phyloP scores from a whole-genome alignment of 2,113 vertebrate species.

The Probosciger aterrimus region DNA sequence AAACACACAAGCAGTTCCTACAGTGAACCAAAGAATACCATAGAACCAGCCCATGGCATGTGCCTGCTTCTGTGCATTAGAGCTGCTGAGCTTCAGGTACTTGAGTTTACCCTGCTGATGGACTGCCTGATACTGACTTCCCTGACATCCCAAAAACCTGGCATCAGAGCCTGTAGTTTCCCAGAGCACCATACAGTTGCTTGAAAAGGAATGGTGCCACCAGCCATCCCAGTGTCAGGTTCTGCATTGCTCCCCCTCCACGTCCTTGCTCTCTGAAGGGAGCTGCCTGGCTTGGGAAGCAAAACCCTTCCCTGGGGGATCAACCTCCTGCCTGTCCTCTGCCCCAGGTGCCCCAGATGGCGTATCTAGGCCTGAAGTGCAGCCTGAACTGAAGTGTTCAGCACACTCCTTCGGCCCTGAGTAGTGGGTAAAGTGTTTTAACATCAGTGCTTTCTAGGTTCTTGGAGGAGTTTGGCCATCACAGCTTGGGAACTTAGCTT shows the following conservation, averaged over 20 bases:
- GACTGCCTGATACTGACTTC: neutral
- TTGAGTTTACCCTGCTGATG: neutral
- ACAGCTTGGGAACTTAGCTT: neutral
- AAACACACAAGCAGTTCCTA: neutral
- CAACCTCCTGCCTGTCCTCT: neutral
- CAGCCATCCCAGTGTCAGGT: neutral
- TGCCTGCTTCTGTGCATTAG: neutral
- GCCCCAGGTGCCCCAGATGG: neutral
- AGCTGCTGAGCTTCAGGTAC: neutral
- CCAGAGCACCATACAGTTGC: neutral
- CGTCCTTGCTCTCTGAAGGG: neutral
- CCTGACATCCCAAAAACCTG: neutral
- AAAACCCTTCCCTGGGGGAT: neutral
- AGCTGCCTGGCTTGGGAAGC: neutral
- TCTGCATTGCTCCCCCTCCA: neutral
- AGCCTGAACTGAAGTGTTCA: neutral
- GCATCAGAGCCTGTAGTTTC: neutral
- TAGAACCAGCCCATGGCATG: neutral
- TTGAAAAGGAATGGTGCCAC: neutral
- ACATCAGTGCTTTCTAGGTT: neutral
- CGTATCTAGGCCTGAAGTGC: neutral
- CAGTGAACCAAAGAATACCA: neutral
- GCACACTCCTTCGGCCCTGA: neutral
- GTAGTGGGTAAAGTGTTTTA: neutral
- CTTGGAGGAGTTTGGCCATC: neutral